These are phyloP conservation scores for Heterodera schachtii DNA, from an alignment of 1,140 invertebrate genomes.

Conservation along the genomic window DNA sequence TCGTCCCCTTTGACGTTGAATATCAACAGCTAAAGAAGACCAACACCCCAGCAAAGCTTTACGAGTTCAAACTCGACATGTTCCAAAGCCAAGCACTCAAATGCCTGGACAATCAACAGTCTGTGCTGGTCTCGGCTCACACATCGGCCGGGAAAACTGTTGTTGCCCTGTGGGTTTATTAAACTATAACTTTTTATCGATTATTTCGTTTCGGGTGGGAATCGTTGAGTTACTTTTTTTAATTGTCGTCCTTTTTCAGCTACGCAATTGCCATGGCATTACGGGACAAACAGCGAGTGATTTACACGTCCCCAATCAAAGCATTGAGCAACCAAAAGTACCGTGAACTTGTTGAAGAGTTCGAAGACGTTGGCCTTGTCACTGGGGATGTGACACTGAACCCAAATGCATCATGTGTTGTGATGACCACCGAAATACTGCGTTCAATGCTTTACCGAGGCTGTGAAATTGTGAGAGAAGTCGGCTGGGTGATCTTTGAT, in stretches of 20 bases:
- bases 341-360: constrained; percentile 94
- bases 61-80: constrained; percentile 91
- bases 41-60: constrained; percentile 79
- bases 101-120: constrained; percentile 95
- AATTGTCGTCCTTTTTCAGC: constrained; percentile 60
- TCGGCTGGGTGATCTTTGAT: constrained; percentile 99
- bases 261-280: constrained; percentile 77
- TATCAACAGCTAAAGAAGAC: constrained; percentile 17
- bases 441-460: constrained; percentile 97
- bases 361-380: constrained; percentile 93
- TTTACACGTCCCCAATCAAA: constrained; percentile 99
- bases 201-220: constrained; percentile 15
- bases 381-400: constrained; percentile 99
- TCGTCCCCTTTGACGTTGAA: constrained; percentile 62
- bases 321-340: constrained; percentile 99
- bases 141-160: constrained; percentile 99
- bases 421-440: constrained; percentile 99
- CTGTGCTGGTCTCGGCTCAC: constrained; percentile 95
- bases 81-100: constrained; percentile 97
- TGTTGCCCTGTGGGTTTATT: constrained; percentile 84
- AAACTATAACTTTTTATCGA: background rate
- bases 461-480: constrained; percentile 93
- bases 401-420: constrained; percentile 91
- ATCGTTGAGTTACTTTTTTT: background rate
- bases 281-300: constrained; percentile 81